A percentile compares a stretch with the other conserved stretches of the same genome.
Evolutionary conservation across 2,113 vertebrate species (phyloP).

Genomic region (Rhea pennata): DNA sequence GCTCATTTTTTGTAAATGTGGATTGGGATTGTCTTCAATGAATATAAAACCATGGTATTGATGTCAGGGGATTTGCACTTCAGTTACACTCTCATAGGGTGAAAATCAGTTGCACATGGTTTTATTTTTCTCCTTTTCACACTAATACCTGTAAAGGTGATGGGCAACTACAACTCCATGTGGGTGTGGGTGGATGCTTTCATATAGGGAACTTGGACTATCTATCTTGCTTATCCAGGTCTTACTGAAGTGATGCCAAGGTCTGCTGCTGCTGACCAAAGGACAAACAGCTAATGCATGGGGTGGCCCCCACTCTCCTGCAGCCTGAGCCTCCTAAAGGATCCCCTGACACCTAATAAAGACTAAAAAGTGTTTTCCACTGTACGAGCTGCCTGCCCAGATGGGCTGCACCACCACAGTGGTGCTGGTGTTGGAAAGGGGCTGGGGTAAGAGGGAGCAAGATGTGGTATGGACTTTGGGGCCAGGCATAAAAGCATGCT

Average conservation of each 20-base stretch:
- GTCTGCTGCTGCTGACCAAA: background rate
- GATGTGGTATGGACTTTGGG: background rate
- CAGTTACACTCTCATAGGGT: background rate
- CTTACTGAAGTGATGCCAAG: background rate
- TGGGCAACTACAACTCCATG: background rate
- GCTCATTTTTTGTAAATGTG: background rate
- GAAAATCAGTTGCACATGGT: background rate
- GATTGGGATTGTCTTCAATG: background rate
- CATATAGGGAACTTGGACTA: background rate
- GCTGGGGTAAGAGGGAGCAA: fast-evolving
- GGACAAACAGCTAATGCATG: background rate
- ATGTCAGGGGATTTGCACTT: background rate
- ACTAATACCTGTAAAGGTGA: background rate
- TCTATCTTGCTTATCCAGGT: background rate
- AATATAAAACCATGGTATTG: background rate
- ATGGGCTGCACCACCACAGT: background rate
- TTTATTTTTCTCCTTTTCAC: background rate
- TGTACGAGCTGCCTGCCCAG: background rate
- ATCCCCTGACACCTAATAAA: background rate
- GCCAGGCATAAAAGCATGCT: background rate
- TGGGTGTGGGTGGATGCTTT: background rate
- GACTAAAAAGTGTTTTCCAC: background rate
- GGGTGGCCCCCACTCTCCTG: background rate
- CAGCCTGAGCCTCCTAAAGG: background rate
- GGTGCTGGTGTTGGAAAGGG: background rate